A percentile compares a stretch with the other conserved stretches of the same genome.
phyloP scores from a whole-genome alignment of 2,113 vertebrate genomes.

The Glaucidium brasilianum region DNA sequence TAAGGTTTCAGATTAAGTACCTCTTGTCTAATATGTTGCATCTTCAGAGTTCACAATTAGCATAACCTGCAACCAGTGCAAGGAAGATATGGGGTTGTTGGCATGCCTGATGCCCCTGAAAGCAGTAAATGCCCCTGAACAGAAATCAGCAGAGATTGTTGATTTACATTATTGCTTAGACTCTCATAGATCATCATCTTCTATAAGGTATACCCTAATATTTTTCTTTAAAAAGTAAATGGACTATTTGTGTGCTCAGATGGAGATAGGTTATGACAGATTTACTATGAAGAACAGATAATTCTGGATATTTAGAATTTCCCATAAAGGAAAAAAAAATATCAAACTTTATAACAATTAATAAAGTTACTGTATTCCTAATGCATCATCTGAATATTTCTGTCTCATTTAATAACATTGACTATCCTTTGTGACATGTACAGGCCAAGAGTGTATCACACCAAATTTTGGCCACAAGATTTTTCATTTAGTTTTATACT shows the following conservation, averaged over 20 bases:
- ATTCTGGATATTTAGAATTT: background rate
- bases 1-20: background rate
- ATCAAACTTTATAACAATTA: background rate
- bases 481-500: background rate
- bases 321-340: background rate
- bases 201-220: background rate
- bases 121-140: background rate
- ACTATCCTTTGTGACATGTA: background rate
- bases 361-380: background rate
- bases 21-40: rapidly evolving
- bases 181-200: background rate
- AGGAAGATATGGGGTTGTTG: background rate
- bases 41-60: background rate
- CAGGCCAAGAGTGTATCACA: background rate
- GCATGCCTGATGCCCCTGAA: background rate
- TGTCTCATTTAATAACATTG: background rate
- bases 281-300: background rate
- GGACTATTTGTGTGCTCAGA: background rate
- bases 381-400: background rate
- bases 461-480: background rate
- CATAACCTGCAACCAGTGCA: background rate
- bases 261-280: background rate
- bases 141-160: background rate
- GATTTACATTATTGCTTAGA: background rate
- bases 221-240: background rate